These are phyloP conservation scores for Pteronura brasiliensis DNA, from an alignment of 2,113 vertebrate species.

Conservation along the genomic window DNA sequence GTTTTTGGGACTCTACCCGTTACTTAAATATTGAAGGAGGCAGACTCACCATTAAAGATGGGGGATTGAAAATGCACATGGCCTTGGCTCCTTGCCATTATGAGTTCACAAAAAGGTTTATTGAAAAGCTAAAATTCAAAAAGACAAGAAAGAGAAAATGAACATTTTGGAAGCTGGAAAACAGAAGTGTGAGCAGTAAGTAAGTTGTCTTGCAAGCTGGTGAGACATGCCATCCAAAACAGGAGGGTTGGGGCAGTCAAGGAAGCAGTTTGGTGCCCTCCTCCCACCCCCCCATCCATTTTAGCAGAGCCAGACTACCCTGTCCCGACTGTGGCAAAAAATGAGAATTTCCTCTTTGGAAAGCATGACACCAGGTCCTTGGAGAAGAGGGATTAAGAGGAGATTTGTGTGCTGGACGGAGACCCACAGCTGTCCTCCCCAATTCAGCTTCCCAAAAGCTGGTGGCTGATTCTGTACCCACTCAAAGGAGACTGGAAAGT, in stretches of 20 bases:
- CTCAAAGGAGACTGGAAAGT: neutral
- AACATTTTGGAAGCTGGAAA: neutral
- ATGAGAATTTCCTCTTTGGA: neutral
- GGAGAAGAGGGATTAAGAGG: neutral
- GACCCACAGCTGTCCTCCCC: neutral
- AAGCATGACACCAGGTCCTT: neutral
- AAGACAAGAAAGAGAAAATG: neutral
- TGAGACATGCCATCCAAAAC: neutral
- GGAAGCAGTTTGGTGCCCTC: neutral
- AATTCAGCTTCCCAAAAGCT: neutral
- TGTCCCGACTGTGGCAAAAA: neutral
- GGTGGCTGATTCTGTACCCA: neutral
- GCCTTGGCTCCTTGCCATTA: neutral
- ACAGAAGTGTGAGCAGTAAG: neutral
- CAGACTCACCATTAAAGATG: neutral
- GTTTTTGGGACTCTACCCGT: neutral
- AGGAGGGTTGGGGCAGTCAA: neutral
- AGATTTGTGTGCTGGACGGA: neutral
- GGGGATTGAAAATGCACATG: neutral
- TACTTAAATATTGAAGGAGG: neutral
- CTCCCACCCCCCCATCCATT: too few relatives aligned
- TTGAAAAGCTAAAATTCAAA: neutral
- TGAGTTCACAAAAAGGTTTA: neutral
- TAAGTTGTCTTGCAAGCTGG: neutral
- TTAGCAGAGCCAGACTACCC: neutral